A percentile compares a stretch with the other conserved stretches of the same genome.
phyloP scores from a whole-genome alignment of 1,140 invertebrate species.

The Brachionus asplanchnoidis region DNA sequence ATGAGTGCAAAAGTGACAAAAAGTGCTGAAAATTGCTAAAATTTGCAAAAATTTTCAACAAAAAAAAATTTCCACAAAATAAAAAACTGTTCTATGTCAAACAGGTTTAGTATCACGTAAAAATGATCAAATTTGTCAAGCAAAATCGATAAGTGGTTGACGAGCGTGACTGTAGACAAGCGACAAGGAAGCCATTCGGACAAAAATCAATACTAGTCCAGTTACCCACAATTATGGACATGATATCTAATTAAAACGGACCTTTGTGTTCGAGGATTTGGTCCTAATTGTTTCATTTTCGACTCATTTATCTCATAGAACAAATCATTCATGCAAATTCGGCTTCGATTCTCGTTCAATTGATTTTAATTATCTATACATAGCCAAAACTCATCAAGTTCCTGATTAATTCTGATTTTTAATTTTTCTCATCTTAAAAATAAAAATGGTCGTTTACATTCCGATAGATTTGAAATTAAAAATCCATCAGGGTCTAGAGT shows the following conservation, averaged over 20 bases:
- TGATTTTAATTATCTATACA: conserved; percentile 35
- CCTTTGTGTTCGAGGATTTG: background rate
- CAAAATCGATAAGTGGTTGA: conserved; percentile 5
- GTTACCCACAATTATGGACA: conserved; percentile 2
- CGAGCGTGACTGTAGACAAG: conserved; percentile 1
- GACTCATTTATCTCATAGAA: conserved; percentile 24
- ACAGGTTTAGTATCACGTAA: background rate
- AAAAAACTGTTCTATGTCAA: background rate
- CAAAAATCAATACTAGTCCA: background rate
- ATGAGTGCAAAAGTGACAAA: background rate
- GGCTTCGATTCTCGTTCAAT: conserved; percentile 6
- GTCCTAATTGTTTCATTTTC: conserved; percentile 25
- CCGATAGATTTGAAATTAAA: conserved; percentile 27
- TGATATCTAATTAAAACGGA: conserved; percentile 36
- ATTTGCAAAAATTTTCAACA: too few species aligned
- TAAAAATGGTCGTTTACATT: conserved; percentile 10
- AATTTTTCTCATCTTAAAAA: background rate
- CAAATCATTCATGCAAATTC: conserved; percentile 39
- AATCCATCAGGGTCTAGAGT: background rate
- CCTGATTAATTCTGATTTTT: conserved; percentile 40
- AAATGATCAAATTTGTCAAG: background rate
- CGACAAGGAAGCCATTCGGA: background rate
- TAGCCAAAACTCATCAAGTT: conserved; percentile 7
- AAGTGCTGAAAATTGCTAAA: too few species aligned
- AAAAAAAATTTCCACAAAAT: background rate